Conservation (phyloP, 2,797 vertebrate species). For the Betta splendens region DNA sequence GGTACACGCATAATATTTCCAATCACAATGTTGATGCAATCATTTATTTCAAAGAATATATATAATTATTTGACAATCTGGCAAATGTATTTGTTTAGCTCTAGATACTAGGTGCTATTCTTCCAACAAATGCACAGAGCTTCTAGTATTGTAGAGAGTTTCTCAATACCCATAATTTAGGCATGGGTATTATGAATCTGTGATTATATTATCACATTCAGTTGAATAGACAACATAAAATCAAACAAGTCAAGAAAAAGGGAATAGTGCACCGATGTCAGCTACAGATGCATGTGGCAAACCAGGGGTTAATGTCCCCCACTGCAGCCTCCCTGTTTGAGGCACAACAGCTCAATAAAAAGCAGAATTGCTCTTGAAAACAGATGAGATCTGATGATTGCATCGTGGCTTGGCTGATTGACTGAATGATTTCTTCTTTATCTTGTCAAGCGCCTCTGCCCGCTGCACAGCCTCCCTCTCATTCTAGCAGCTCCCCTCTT, state of each 20-base stretch:
- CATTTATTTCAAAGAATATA: too few species aligned
- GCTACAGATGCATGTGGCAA: conserved; percentile 20
- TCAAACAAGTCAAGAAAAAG: conserved; percentile 9
- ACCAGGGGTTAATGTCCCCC: conserved; percentile 62
- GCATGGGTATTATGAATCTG: too few species aligned
- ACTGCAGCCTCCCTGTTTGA: conserved; percentile 64
- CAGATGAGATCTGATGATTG: conserved; percentile 85
- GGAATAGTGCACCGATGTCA: neutral
- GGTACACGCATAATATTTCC: too few species aligned
- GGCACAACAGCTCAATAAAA: conserved; percentile 83
- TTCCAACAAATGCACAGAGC: too few species aligned
- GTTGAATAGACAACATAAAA: neutral
- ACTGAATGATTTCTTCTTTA: conserved; percentile 85
- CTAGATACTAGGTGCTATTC: too few species aligned
- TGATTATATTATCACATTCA: neutral
- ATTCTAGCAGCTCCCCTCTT: conserved; percentile 37
- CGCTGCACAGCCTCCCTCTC: conserved; percentile 47
- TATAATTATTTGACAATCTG: too few species aligned
- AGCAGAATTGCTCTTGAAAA: conserved; percentile 82
- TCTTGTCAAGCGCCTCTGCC: conserved; percentile 74
- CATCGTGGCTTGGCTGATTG: conserved; percentile 73
- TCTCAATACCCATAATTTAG: too few species aligned
- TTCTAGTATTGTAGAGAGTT: too few species aligned
- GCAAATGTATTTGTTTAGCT: too few species aligned
- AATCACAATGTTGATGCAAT: too few species aligned